A percentile compares a stretch with the other conserved stretches of the same genome.
Evolutionary conservation across 2,797 vertebrate species (phyloP).

Genomic region (Peromyscus melanophrys): DNA sequence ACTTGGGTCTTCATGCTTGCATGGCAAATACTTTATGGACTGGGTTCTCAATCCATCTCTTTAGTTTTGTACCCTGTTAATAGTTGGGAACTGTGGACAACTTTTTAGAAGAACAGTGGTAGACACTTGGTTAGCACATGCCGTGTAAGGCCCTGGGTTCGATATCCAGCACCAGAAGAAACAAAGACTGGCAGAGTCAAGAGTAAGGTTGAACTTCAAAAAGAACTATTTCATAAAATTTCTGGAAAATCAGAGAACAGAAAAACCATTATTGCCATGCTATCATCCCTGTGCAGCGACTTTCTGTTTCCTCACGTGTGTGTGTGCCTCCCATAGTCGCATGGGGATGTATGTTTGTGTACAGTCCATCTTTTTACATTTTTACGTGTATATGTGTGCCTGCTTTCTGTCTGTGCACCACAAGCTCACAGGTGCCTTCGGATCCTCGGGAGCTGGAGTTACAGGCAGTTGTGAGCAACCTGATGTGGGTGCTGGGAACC

Average conservation of each 20-base stretch:
- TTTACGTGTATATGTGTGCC: background rate
- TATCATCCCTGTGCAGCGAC: background rate
- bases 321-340: background rate
- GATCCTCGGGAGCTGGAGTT: background rate
- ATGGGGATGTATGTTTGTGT: background rate
- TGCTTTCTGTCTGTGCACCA: background rate
- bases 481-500: background rate
- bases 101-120: background rate
- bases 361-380: background rate
- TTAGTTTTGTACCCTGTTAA: background rate
- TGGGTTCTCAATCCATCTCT: background rate
- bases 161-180: background rate
- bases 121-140: background rate
- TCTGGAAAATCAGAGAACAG: background rate
- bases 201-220: conserved; percentile 16
- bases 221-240: background rate
- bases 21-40: background rate
- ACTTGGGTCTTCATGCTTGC: background rate
- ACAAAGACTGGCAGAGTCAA: background rate
- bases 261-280: background rate
- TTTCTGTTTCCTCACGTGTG: background rate
- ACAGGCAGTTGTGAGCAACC: background rate
- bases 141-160: background rate
- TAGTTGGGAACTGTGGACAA: background rate
- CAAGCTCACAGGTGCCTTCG: background rate